phyloP scores from a whole-genome alignment of 2,113 vertebrate genomes.

The Saccopteryx bilineata region DNA sequence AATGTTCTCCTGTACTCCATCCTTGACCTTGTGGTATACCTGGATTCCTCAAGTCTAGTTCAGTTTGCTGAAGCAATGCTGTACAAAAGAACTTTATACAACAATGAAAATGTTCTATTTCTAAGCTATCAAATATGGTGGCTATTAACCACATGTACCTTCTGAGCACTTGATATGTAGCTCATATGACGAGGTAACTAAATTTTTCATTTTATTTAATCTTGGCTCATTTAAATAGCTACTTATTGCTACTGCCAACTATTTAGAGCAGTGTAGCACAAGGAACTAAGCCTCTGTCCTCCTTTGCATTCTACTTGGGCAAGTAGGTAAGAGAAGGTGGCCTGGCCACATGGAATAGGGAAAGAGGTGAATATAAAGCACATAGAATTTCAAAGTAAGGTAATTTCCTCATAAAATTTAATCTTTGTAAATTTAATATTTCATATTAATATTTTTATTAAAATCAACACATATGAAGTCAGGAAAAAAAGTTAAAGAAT shows the following conservation, averaged over 20 bases:
- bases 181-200: background rate
- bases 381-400: background rate
- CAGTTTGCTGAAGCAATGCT: background rate
- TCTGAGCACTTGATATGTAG: background rate
- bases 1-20: background rate
- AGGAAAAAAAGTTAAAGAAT: background rate
- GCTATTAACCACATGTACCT: background rate
- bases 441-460: background rate
- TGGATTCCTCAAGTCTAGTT: background rate
- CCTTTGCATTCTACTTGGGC: background rate
- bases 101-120: background rate
- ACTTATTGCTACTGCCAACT: background rate
- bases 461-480: background rate
- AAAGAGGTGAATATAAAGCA: background rate
- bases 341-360: background rate
- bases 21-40: no score
- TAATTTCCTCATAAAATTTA: background rate
- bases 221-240: background rate
- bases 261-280: rapidly evolving
- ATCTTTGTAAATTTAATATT: background rate
- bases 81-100: background rate
- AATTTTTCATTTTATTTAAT: background rate
- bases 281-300: background rate
- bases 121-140: background rate
- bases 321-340: rapidly evolving